phyloP scores from a whole-genome alignment of 1,140 invertebrate genomes.

The Lepidotrigona ventralis region DNA sequence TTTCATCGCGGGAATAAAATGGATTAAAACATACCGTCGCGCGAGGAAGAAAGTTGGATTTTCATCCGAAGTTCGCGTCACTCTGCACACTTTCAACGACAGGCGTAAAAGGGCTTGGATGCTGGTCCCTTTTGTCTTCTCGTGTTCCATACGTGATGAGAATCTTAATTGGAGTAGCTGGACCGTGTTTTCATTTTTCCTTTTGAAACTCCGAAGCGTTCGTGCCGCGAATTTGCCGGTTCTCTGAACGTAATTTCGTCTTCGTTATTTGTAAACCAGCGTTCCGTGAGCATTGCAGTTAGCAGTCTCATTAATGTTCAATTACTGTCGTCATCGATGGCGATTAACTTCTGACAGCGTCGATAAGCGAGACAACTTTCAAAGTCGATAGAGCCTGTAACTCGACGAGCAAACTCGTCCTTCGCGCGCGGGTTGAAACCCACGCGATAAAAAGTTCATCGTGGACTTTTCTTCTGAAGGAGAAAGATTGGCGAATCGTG shows the following conservation, averaged over 20 bases:
- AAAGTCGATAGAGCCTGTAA: background rate
- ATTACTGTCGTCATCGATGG: background rate
- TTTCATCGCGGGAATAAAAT: background rate
- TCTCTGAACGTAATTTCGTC: background rate
- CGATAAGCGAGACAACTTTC: background rate
- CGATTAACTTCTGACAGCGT: background rate
- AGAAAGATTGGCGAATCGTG: background rate
- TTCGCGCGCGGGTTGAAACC: background rate
- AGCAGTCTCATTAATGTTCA: background rate
- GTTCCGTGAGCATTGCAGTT: background rate
- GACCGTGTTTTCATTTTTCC: background rate
- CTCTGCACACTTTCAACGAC: background rate
- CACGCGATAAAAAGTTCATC: background rate
- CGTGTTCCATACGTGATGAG: background rate
- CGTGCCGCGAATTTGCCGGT: background rate
- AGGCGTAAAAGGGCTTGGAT: background rate
- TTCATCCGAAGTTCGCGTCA: background rate
- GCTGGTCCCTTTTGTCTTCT: background rate
- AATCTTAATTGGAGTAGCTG: constrained; percentile 7
- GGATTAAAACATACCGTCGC: too few species aligned
- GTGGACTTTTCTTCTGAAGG: background rate
- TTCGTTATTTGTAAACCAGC: constrained; percentile 11
- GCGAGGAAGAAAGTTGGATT: background rate
- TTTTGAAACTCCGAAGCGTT: constrained; percentile 4
- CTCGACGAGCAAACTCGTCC: background rate